Evolutionary conservation across 1,140 invertebrate species (phyloP).

Genomic region (Maconellicoccus hirsutus): DNA sequence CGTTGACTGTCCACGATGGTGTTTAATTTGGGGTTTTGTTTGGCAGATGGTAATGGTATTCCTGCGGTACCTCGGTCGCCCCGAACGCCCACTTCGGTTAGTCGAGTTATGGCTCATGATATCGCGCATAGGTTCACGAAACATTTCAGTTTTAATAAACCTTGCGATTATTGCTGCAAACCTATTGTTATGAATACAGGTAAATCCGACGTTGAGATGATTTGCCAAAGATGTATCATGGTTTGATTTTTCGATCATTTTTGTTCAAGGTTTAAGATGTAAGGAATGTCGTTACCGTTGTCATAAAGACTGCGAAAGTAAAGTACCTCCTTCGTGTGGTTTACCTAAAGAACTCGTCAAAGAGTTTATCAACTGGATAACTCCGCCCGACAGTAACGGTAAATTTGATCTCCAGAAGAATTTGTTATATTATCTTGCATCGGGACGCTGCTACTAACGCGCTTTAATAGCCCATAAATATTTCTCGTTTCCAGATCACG

Average conservation of each 20-base stretch:
- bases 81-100: constrained; percentile 50
- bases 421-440: too few species aligned
- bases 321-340: constrained; percentile 84
- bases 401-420: neutral
- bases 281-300: constrained; percentile 94
- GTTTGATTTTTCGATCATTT: constrained; percentile 25
- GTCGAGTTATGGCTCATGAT: constrained; percentile 71
- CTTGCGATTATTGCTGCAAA: constrained; percentile 82
- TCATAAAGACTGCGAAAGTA: constrained; percentile 77
- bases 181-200: constrained; percentile 73
- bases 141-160: constrained; percentile 76
- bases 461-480: neutral
- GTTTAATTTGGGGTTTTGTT: neutral
- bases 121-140: constrained; percentile 84
- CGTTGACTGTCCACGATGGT: neutral
- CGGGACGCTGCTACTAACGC: neutral
- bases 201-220: constrained; percentile 24
- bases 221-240: neutral
- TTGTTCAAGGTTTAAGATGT: constrained; percentile 56
- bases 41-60: neutral
- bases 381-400: neutral
- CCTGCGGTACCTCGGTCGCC: constrained; percentile 55
- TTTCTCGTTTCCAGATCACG: constrained; percentile 6
- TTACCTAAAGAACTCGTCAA: constrained; percentile 70
- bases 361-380: constrained; percentile 39